These are phyloP conservation scores for Kryptopterus vitreolus DNA, from an alignment of 2,797 vertebrate species.

Conservation along the genomic window DNA sequence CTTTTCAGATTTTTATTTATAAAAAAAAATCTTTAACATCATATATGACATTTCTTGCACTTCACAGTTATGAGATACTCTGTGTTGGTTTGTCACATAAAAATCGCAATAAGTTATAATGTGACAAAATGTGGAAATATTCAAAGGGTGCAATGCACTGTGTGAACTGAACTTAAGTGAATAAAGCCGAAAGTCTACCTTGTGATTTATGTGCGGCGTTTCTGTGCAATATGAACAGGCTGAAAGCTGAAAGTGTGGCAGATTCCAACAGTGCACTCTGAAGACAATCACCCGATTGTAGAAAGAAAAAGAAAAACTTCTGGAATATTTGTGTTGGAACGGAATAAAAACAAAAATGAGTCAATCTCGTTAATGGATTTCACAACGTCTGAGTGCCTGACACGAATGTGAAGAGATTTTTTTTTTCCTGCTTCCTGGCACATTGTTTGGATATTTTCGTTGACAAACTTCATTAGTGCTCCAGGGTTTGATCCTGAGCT, in stretches of 20 bases:
- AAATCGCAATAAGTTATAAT: too few relatives aligned
- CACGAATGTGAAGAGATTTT: not conserved
- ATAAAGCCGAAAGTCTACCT: not conserved
- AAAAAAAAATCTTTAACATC: too few relatives aligned
- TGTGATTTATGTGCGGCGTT: not conserved
- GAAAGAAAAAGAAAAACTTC: not conserved
- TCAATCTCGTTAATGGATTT: not conserved
- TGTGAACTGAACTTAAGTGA: not conserved
- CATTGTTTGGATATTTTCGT: not conserved
- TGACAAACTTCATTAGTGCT: not conserved
- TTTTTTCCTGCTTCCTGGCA: not conserved
- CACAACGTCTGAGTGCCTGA: not conserved
- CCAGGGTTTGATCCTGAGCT: not conserved
- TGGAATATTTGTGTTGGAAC: slow-evolving; percentile 4
- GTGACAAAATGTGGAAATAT: too few relatives aligned
- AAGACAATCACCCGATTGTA: not conserved
- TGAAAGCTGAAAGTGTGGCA: not conserved
- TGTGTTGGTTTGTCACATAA: too few relatives aligned
- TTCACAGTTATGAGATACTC: too few relatives aligned
- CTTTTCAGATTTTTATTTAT: too few relatives aligned
- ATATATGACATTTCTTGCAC: too few relatives aligned
- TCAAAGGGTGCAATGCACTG: too few relatives aligned
- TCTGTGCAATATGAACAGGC: not conserved
- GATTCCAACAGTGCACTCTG: not conserved
- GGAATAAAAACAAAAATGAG: slow-evolving; percentile 11